Evolutionary conservation across 2,113 vertebrate genomes (phyloP).

Genomic region (Hydropotes inermis): DNA sequence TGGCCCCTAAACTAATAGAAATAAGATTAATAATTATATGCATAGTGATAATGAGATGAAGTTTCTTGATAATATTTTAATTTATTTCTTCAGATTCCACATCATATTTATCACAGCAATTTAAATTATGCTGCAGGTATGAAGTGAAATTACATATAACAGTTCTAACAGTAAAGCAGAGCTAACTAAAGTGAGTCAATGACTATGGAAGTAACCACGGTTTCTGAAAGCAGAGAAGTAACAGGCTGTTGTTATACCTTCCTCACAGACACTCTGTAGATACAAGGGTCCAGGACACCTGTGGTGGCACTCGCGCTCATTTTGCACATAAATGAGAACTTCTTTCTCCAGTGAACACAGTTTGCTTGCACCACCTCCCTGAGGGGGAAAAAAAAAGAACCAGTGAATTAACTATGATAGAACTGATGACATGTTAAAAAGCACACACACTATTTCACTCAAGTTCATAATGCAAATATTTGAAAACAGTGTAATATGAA

Average conservation of each 20-base stretch:
- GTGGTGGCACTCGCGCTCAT: constrained; percentile 92
- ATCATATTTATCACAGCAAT: background rate
- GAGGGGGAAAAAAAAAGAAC: background rate
- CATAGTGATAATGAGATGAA: background rate
- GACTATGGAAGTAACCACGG: background rate
- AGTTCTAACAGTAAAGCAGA: background rate
- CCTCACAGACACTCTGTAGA: constrained; percentile 94
- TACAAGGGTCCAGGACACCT: constrained; percentile 91
- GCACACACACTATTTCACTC: background rate
- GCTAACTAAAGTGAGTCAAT: constrained; percentile 25
- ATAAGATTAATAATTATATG: background rate
- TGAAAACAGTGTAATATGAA: background rate
- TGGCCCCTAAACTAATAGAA: background rate
- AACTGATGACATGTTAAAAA: background rate
- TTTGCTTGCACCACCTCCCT: constrained; percentile 94
- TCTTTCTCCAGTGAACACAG: constrained; percentile 93
- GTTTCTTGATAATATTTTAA: background rate
- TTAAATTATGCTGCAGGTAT: background rate
- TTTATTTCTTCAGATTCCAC: background rate
- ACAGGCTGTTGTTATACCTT: constrained; percentile 84
- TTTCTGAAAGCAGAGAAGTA: background rate
- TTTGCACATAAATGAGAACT: constrained; percentile 93
- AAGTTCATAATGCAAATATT: background rate
- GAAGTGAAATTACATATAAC: background rate
- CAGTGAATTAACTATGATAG: background rate